Conservation (phyloP, 2,797 vertebrate genomes). For the Adrianichthys oophorus region DNA sequence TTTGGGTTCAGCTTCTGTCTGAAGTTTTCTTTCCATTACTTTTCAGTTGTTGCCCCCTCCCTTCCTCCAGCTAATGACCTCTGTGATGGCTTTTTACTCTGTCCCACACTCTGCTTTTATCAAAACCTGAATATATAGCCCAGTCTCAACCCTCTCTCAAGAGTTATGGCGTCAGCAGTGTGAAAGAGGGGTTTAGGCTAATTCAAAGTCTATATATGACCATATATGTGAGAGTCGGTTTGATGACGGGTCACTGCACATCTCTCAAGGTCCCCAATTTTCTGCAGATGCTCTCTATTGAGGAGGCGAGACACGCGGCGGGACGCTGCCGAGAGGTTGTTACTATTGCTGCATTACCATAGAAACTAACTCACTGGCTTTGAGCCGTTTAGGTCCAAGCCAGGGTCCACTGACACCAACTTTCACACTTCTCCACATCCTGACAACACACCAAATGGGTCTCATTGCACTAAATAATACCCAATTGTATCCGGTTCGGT, state of each 20-base stretch:
- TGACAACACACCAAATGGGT: slow-evolving; percentile 88
- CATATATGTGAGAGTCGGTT: slow-evolving; percentile 64
- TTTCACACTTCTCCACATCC: slow-evolving; percentile 85
- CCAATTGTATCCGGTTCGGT: slow-evolving; percentile 92
- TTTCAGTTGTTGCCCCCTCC: slow-evolving; percentile 50
- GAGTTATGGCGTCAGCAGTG: slow-evolving; percentile 92
- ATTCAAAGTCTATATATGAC: slow-evolving; percentile 68
- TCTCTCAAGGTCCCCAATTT: slow-evolving; percentile 90
- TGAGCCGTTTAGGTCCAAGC: slow-evolving; percentile 83
- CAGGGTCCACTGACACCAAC: slow-evolving; percentile 85
- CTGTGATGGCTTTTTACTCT: slow-evolving; percentile 74
- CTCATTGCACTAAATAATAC: slow-evolving; percentile 90
- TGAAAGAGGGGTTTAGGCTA: slow-evolving; percentile 85
- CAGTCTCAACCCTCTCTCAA: slow-evolving; percentile 85
- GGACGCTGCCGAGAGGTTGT: slow-evolving; percentile 91
- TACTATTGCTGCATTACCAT: slow-evolving; percentile 94
- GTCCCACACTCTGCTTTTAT: slow-evolving; percentile 66
- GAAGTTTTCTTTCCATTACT: slow-evolving; percentile 75
- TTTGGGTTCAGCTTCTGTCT: slow-evolving; percentile 81
- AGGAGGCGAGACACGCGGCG: slow-evolving; percentile 95
- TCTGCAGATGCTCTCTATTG: slow-evolving; percentile 98
- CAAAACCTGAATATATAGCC: slow-evolving; percentile 81
- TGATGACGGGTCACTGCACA: slow-evolving; percentile 98
- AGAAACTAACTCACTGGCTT: slow-evolving; percentile 95
- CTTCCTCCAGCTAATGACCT: slow-evolving; percentile 54